Percentiles rank a stretch among this genome's conserved stretches.
Evolutionary conservation across 2,113 vertebrate genomes (phyloP).

Genomic region (Geococcyx californianus): DNA sequence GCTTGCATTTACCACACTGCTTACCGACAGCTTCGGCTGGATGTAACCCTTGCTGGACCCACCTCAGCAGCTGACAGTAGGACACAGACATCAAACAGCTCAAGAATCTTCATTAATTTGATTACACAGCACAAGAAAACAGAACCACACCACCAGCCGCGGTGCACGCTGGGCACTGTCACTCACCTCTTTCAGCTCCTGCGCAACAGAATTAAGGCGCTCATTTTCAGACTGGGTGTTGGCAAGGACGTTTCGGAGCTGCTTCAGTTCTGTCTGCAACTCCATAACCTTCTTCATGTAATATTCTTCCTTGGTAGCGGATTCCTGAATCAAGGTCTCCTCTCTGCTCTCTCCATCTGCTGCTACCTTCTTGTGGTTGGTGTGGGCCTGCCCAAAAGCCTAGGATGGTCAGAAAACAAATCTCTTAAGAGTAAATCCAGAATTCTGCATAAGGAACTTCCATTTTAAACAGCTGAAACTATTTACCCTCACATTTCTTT

Average conservation of each 20-base stretch:
- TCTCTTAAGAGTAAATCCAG: background rate
- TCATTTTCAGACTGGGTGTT: conserved; percentile 91
- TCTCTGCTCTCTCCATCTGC: conserved; percentile 97
- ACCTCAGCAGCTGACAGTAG: background rate
- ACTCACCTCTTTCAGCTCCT: conserved; percentile 92
- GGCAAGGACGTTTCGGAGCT: conserved; percentile 84
- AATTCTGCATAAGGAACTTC: background rate
- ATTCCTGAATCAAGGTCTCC: conserved; percentile 95
- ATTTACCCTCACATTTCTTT: background rate
- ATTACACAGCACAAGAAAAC: background rate
- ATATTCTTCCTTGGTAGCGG: conserved; percentile 94
- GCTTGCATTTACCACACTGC: background rate
- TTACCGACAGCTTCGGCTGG: background rate
- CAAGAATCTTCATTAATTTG: background rate
- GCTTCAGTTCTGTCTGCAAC: conserved; percentile 92
- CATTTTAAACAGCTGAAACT: background rate
- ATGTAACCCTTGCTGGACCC: background rate
- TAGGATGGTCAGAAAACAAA: conserved; percentile 51
- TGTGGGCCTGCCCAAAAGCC: conserved; percentile 96
- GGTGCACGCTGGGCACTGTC: background rate
- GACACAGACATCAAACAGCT: background rate
- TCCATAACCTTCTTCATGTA: conserved; percentile 94
- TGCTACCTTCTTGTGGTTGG: conserved; percentile 95
- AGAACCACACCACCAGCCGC: background rate
- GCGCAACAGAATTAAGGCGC: conserved; percentile 84